A percentile compares a stretch with the other conserved stretches of the same genome.
These are phyloP conservation scores for Perizoma flavofasciatum DNA, from an alignment of 2,888 invertebrate genomes.

Conservation along the genomic window DNA sequence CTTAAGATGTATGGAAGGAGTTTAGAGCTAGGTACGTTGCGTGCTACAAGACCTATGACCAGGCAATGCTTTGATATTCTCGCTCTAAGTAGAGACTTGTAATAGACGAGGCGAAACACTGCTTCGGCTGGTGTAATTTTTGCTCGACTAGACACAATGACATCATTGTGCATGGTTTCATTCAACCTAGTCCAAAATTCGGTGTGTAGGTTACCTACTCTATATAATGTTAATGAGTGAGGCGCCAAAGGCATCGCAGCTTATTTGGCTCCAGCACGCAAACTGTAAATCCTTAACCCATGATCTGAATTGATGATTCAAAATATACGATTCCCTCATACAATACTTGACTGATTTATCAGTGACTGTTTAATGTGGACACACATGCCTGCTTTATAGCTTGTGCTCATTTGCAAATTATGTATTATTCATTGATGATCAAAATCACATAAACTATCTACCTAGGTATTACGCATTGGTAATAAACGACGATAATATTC, in stretches of 20 bases:
- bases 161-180: constrained; percentile 6
- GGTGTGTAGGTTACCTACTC: background rate
- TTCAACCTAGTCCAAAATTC: constrained; percentile 9
- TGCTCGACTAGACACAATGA: background rate
- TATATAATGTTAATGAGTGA: constrained; percentile 39
- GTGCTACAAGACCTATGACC: no score
- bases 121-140: no score
- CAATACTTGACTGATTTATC: constrained; percentile 45
- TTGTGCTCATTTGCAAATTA: constrained; percentile 34
- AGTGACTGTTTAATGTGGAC: constrained; percentile 34
- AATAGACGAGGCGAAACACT: no score
- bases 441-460: constrained; percentile 20
- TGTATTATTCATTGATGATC: constrained; percentile 36
- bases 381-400: constrained; percentile 36
- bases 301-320: constrained; percentile 50
- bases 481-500: no score
- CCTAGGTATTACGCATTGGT: background rate
- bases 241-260: constrained; percentile 51
- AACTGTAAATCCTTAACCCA: constrained; percentile 49
- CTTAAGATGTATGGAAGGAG: no score
- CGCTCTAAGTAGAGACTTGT: no score
- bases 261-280: constrained; percentile 47
- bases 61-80: no score
- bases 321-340: constrained; percentile 29
- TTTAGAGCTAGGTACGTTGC: no score